Evolutionary conservation across 1,140 invertebrate species (phyloP).

Genomic region (Drosophila auraria): DNA sequence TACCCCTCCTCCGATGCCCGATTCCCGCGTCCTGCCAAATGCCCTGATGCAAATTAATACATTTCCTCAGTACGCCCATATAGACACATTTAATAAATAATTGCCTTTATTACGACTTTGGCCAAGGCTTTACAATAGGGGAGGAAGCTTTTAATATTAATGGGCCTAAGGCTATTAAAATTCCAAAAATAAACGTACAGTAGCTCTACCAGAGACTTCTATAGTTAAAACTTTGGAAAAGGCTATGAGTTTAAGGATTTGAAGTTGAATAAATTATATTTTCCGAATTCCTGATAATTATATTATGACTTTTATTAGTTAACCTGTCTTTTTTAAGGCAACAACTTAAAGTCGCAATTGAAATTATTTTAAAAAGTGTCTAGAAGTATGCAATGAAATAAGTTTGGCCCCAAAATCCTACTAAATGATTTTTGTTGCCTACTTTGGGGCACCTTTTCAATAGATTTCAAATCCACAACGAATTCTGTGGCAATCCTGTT

Average conservation of each 20-base stretch:
- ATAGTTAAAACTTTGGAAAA: no score
- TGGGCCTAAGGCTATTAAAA: constrained; percentile 14
- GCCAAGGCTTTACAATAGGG: constrained; percentile 15
- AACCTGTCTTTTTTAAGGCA: no score
- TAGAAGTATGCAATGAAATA: no score
- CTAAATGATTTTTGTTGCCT: background rate
- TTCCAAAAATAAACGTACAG: constrained; percentile 45
- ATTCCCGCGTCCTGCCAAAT: constrained; percentile 19
- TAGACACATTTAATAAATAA: constrained; percentile 37
- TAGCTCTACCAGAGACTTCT: no score
- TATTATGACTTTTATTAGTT: no score
- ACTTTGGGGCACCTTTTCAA: background rate
- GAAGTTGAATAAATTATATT: no score
- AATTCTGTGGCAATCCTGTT: background rate
- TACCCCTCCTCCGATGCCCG: constrained; percentile 25
- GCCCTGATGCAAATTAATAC: constrained; percentile 71
- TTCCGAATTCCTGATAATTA: no score
- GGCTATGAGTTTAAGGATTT: no score
- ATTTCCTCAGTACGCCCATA: constrained; percentile 18
- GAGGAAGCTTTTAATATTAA: constrained; percentile 13
- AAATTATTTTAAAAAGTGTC: no score
- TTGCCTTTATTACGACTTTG: constrained; percentile 21
- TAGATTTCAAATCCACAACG: background rate
- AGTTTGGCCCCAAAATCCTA: no score
- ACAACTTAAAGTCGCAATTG: no score